These are phyloP conservation scores for Drosophila biarmipes DNA, from an alignment of 1,140 invertebrate genomes.

Conservation along the genomic window DNA sequence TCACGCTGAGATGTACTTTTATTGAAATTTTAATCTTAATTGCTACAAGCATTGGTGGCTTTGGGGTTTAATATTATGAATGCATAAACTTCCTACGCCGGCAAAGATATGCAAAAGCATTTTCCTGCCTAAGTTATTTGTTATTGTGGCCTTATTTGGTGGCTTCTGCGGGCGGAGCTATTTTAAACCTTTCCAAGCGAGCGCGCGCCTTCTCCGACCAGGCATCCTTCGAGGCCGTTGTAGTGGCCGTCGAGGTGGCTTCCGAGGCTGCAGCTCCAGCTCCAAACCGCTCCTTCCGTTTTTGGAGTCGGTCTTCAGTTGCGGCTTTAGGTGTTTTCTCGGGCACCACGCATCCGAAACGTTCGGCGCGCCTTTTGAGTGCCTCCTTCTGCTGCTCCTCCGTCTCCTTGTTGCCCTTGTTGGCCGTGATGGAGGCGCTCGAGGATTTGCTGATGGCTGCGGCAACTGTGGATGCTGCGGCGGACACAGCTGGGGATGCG, in stretches of 20 bases:
- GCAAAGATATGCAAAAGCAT: constrained; percentile 19
- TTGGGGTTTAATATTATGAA: constrained; percentile 3
- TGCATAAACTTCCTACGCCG: constrained; percentile 1
- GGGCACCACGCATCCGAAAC: constrained; percentile 90
- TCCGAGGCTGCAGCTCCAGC: constrained; percentile 54
- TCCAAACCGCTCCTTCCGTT: constrained; percentile 90
- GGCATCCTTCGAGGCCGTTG: constrained; percentile 42
- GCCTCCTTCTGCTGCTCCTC: constrained; percentile 86
- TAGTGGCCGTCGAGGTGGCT: constrained; percentile 20
- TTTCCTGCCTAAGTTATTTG: constrained; percentile 26
- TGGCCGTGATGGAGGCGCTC: constrained; percentile 60
- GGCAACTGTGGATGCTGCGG: constrained; percentile 7
- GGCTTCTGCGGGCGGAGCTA: constrained; percentile 13
- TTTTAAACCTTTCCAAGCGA: constrained; percentile 80
- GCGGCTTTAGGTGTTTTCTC: constrained; percentile 88
- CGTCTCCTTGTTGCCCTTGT: constrained; percentile 64
- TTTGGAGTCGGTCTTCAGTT: constrained; percentile 88
- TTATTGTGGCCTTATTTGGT: constrained; percentile 35
- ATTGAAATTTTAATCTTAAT: constrained; percentile 27
- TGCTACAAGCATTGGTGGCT: constrained; percentile 37
- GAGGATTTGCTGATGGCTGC: constrained; percentile 86
- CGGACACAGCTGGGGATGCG: not conserved
- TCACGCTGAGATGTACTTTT: constrained; percentile 22
- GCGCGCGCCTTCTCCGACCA: constrained; percentile 79
- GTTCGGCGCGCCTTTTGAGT: constrained; percentile 90